phyloP scores from a whole-genome alignment of 2,888 invertebrate species.

The Eristalinus aeneus region DNA sequence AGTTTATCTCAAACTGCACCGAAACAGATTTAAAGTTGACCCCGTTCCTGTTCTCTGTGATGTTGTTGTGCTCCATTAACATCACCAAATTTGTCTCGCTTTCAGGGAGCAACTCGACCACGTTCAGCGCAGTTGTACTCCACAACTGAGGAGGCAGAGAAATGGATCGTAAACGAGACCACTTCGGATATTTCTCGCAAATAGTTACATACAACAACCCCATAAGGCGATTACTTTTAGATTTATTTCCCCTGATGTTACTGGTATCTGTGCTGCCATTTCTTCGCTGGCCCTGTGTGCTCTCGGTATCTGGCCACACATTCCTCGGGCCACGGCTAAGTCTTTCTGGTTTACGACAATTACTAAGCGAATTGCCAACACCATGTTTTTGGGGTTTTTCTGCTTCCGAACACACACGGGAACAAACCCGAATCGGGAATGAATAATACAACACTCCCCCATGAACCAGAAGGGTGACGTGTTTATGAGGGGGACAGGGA shows the following conservation, averaged over 20 bases:
- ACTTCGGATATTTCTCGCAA: neutral
- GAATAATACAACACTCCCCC: too few species aligned
- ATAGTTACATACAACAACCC: constrained; percentile 16
- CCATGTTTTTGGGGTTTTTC: neutral
- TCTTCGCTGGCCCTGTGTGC: neutral
- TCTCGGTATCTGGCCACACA: too few species aligned
- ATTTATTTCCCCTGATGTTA: constrained; percentile 30
- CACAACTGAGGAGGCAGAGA: too few species aligned
- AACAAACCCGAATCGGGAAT: too few species aligned
- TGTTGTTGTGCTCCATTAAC: constrained; percentile 27
- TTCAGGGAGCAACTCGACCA: neutral
- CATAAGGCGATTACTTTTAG: constrained; percentile 26
- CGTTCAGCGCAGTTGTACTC: neutral
- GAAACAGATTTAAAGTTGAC: constrained; percentile 51
- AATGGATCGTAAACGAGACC: neutral
- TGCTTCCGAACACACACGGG: neutral
- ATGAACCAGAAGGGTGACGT: neutral
- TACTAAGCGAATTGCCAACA: constrained; percentile 31
- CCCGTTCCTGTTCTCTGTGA: neutral
- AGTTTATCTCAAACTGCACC: constrained; percentile 41
- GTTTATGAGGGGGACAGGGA: neutral
- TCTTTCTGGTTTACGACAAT: constrained; percentile 24
- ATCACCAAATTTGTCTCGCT: constrained; percentile 15
- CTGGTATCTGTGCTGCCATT: neutral
- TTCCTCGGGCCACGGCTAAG: neutral